These are phyloP conservation scores for Ariopsis seemanni DNA, from an alignment of 2,113 vertebrate species.

Conservation along the genomic window DNA sequence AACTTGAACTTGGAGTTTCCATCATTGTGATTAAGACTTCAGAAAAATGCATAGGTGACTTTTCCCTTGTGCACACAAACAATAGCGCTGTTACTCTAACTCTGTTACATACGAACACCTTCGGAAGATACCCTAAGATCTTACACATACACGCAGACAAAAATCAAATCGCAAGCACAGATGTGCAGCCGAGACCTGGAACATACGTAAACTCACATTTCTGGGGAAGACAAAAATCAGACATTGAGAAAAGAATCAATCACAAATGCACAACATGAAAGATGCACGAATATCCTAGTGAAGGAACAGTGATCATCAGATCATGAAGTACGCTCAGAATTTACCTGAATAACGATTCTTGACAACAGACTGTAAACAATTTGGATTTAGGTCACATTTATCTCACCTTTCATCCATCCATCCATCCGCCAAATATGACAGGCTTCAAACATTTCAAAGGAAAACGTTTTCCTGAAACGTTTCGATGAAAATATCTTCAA, in stretches of 20 bases:
- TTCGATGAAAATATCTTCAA: not conserved
- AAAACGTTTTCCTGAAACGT: not conserved
- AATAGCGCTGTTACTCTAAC: not conserved
- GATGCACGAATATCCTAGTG: not conserved
- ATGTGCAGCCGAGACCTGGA: not conserved
- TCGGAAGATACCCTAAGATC: not conserved
- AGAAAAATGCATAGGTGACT: slow-evolving; percentile 13
- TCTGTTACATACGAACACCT: not conserved
- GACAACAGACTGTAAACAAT: not conserved
- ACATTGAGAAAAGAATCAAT: not conserved
- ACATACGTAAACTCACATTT: not conserved
- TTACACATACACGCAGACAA: not conserved
- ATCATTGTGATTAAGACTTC: not conserved
- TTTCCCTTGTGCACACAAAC: not conserved
- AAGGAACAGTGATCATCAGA: not conserved
- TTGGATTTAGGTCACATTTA: not conserved
- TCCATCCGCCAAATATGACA: not conserved
- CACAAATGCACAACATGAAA: not conserved
- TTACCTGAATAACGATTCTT: not conserved
- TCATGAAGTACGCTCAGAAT: not conserved
- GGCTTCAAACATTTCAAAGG: not conserved
- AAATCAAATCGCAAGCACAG: not conserved
- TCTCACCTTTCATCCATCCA: not conserved
- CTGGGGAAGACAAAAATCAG: not conserved
- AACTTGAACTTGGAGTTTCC: not conserved